Percentiles rank a stretch among this genome's conserved stretches.
Evolutionary conservation across 2,797 vertebrate genomes (phyloP).

Genomic region (Anabacerthia variegaticeps): DNA sequence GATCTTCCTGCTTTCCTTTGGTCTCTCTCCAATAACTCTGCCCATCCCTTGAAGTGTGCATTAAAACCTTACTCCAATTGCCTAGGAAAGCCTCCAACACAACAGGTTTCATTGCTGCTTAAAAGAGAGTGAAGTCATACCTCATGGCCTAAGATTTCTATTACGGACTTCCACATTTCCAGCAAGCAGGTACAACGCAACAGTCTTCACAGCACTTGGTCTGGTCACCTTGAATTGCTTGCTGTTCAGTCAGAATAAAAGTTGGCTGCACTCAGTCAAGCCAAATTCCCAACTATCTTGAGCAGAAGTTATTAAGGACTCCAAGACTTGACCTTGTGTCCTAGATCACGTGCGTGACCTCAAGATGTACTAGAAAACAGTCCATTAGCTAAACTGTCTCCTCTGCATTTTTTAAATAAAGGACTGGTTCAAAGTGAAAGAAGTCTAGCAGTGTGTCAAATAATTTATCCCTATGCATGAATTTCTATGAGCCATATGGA

Average conservation of each 20-base stretch:
- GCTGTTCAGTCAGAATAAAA: neutral
- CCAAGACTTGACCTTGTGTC: neutral
- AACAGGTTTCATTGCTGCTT: neutral
- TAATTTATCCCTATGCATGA: neutral
- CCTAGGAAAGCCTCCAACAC: conserved; percentile 7
- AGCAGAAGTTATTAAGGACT: neutral
- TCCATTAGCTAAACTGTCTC: conserved; percentile 28
- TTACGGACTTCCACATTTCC: neutral
- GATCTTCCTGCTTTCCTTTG: conserved; percentile 43
- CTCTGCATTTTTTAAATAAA: neutral
- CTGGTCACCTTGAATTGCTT: neutral
- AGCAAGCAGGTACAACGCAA: neutral
- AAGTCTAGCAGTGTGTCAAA: neutral
- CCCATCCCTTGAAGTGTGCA: neutral
- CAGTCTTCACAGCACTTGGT: neutral
- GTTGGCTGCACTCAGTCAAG: neutral
- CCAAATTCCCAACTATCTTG: neutral
- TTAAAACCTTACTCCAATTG: neutral
- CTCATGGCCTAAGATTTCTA: neutral
- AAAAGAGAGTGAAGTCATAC: neutral
- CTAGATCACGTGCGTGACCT: neutral
- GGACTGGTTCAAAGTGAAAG: conserved; percentile 11
- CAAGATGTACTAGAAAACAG: conserved; percentile 21
- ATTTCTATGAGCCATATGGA: conserved; percentile 16
- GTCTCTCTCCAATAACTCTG: conserved; percentile 12